Evolutionary conservation across 2,797 vertebrate species (phyloP).

Genomic region (Poeciliopsis infans): DNA sequence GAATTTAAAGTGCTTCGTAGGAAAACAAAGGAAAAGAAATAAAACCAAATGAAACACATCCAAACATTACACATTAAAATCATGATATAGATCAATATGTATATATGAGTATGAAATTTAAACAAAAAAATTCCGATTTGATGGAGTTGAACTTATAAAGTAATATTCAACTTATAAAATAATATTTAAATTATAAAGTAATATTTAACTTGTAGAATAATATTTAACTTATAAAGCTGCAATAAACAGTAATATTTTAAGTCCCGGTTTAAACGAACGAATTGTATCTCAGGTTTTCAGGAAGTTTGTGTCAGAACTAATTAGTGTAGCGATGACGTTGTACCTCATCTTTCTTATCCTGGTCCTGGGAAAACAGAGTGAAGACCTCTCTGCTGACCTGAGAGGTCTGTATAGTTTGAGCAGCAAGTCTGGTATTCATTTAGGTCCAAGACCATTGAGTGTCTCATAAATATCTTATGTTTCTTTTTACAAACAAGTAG

Average conservation of each 20-base stretch:
- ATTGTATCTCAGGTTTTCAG: background rate
- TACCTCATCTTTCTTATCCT: background rate
- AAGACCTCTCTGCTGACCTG: background rate
- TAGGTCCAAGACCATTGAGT: background rate
- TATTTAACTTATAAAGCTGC: background rate
- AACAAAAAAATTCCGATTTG: too few relatives aligned
- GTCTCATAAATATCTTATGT: background rate
- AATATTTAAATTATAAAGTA: background rate
- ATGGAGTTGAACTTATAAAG: background rate
- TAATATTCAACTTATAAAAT: background rate
- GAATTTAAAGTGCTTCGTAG: background rate
- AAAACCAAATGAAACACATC: background rate
- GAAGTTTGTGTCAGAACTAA: background rate
- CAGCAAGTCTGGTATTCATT: background rate
- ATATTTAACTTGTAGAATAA: background rate
- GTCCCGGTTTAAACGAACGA: background rate
- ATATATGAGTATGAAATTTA: background rate
- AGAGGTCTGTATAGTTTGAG: background rate
- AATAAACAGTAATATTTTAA: background rate
- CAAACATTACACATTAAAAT: background rate
- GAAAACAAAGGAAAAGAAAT: background rate
- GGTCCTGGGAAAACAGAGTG: background rate
- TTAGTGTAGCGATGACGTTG: background rate
- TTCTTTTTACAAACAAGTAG: background rate
- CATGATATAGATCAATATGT: background rate